Evolutionary conservation across 2,888 invertebrate species (phyloP).

Genomic region (Atherix ibis): DNA sequence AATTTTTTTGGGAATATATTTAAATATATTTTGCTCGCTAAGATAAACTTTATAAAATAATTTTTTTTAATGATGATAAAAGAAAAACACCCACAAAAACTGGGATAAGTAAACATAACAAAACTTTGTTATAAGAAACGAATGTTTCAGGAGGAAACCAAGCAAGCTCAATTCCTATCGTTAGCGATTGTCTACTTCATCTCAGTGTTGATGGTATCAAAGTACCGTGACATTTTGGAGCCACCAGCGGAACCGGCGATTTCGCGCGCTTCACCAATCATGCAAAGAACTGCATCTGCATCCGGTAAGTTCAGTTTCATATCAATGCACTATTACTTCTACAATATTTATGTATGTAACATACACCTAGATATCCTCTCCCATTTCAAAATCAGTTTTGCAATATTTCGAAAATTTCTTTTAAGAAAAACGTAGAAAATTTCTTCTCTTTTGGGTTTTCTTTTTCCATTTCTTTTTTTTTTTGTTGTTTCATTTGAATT

Average conservation of each 20-base stretch:
- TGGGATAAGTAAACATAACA: slow-evolving; percentile 9
- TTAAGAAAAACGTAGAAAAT: too few relatives aligned
- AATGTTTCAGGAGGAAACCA: slow-evolving; percentile 85
- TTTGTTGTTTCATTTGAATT: too few relatives aligned
- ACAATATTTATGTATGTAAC: too few relatives aligned
- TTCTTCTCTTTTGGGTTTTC: too few relatives aligned
- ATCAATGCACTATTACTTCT: neutral
- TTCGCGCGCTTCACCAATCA: slow-evolving; percentile 41
- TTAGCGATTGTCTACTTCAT: slow-evolving; percentile 98
- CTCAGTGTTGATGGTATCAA: slow-evolving; percentile 98
- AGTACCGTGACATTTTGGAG: slow-evolving; percentile 97
- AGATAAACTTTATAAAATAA: too few relatives aligned
- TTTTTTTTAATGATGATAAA: too few relatives aligned
- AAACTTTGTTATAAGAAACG: slow-evolving; percentile 14
- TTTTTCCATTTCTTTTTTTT: too few relatives aligned
- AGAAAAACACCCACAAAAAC: slow-evolving; percentile 8
- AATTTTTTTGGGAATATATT: too few relatives aligned
- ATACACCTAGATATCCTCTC: too few relatives aligned
- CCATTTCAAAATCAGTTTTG: too few relatives aligned
- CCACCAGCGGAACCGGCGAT: slow-evolving; percentile 63
- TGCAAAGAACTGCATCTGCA: slow-evolving; percentile 33
- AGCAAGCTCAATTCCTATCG: slow-evolving; percentile 98
- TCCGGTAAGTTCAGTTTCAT: slow-evolving; percentile 23
- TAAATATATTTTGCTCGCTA: too few relatives aligned
- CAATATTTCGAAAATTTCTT: too few relatives aligned